Conservation (phyloP, 2,113 vertebrate species). For the Dasypus novemcinctus region DNA sequence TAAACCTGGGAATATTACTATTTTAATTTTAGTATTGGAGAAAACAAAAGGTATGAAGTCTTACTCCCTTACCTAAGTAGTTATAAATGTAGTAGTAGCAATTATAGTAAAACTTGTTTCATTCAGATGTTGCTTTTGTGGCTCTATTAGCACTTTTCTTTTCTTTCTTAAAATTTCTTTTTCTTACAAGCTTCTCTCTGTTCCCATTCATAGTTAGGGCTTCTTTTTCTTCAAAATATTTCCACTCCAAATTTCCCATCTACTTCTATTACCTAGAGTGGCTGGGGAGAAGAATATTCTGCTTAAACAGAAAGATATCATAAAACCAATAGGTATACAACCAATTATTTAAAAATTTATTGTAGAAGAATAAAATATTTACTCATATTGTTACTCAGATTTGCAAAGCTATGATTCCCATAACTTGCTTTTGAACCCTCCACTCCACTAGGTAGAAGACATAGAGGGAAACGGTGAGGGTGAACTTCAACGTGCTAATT, state of each 20-base stretch:
- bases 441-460: not conserved
- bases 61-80: not conserved
- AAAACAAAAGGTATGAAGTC: not conserved
- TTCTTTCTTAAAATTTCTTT: not conserved
- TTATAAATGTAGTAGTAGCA: not conserved
- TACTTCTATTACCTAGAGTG: not conserved
- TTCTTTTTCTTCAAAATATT: conserved; percentile 17
- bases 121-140: not conserved
- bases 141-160: not conserved
- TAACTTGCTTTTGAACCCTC: not conserved
- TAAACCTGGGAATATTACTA: not conserved
- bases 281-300: not conserved
- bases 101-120: not conserved
- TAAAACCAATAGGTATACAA: not conserved
- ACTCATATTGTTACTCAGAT: not conserved
- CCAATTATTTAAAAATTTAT: not conserved
- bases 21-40: not conserved
- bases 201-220: not conserved
- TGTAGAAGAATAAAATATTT: not conserved
- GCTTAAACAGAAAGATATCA: not conserved
- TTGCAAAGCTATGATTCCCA: not conserved
- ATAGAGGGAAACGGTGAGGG: not conserved
- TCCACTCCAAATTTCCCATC: not conserved
- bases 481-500: not conserved
- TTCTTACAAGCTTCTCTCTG: not conserved